phyloP scores from a whole-genome alignment of 2,797 vertebrate genomes.

The Jordanella pulchra region DNA sequence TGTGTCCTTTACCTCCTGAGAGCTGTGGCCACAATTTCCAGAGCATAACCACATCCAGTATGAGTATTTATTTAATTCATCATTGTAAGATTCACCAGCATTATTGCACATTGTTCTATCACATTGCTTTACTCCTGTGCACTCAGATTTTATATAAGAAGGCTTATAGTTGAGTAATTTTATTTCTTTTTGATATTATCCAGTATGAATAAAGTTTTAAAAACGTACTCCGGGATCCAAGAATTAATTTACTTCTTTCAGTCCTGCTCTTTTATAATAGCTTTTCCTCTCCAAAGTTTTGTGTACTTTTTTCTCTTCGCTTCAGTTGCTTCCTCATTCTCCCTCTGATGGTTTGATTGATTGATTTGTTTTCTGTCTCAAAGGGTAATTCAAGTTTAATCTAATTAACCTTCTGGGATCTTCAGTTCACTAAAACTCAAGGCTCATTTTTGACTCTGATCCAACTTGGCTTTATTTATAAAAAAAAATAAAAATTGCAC shows the following conservation, averaged over 20 bases:
- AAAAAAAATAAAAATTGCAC: constrained; percentile 17
- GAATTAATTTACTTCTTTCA: neutral
- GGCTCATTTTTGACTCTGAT: constrained; percentile 5
- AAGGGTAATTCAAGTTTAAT: constrained; percentile 14
- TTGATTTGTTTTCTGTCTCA: constrained; percentile 9
- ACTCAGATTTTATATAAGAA: neutral
- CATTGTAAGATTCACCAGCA: neutral
- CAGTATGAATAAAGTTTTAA: neutral
- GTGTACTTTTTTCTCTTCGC: neutral
- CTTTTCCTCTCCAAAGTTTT: neutral
- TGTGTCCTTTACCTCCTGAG: neutral
- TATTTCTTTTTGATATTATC: neutral
- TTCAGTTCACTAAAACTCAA: constrained; percentile 10
- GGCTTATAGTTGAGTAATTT: neutral
- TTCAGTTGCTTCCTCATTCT: constrained; percentile 2
- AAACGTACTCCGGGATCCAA: no score
- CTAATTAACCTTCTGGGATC: constrained; percentile 6
- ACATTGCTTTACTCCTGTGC: neutral
- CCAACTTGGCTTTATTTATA: constrained; percentile 4
- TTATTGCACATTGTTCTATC: neutral
- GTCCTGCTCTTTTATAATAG: neutral
- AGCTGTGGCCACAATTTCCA: neutral
- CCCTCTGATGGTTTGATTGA: neutral
- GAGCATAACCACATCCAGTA: neutral
- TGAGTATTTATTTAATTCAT: neutral